Percentiles rank a stretch among this genome's conserved stretches.
Conservation (phyloP, 2,888 invertebrate species). For the Carcina quercana region DNA sequence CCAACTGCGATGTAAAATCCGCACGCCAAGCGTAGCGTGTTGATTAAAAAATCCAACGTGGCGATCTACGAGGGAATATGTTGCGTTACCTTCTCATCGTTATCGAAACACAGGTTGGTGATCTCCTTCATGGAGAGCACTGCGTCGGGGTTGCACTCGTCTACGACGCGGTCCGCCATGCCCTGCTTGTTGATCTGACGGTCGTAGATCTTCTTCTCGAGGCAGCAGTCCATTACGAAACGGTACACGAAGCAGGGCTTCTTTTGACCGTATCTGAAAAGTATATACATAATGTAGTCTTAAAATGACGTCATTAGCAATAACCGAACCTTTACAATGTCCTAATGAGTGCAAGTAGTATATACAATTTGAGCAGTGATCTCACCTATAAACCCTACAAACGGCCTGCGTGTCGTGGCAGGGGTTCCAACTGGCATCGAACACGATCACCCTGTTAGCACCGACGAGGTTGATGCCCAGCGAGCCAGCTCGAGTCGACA, state of each 20-base stretch:
- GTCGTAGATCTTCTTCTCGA: slow-evolving; percentile 99
- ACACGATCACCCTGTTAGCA: slow-evolving; percentile 97
- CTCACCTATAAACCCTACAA: slow-evolving; percentile 93
- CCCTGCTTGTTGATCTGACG: slow-evolving; percentile 98
- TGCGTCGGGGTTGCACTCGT: slow-evolving; percentile 98
- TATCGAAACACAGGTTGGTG: slow-evolving; percentile 91
- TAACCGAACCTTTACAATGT: background rate
- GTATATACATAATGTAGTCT: slow-evolving; percentile 1
- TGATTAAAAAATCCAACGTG: too few relatives aligned
- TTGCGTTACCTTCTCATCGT: slow-evolving; percentile 81
- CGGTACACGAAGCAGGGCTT: slow-evolving; percentile 97
- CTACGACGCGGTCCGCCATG: slow-evolving; percentile 98
- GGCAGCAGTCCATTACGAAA: slow-evolving; percentile 96
- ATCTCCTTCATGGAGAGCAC: slow-evolving; percentile 92
- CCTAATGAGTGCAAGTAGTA: background rate
- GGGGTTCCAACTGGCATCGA: slow-evolving; percentile 99
- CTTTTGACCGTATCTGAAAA: slow-evolving; percentile 88
- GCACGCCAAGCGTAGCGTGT: too few relatives aligned
- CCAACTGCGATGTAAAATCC: too few relatives aligned
- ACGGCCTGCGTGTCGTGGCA: slow-evolving; percentile 99
- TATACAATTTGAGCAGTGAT: too few relatives aligned
- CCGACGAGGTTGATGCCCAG: slow-evolving; percentile 98
- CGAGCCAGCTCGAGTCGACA: slow-evolving; percentile 97
- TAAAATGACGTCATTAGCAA: too few relatives aligned
- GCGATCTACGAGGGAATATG: too few relatives aligned